These are phyloP conservation scores for Adineta ricciae DNA, from an alignment of 2,888 invertebrate genomes.

Conservation along the genomic window DNA sequence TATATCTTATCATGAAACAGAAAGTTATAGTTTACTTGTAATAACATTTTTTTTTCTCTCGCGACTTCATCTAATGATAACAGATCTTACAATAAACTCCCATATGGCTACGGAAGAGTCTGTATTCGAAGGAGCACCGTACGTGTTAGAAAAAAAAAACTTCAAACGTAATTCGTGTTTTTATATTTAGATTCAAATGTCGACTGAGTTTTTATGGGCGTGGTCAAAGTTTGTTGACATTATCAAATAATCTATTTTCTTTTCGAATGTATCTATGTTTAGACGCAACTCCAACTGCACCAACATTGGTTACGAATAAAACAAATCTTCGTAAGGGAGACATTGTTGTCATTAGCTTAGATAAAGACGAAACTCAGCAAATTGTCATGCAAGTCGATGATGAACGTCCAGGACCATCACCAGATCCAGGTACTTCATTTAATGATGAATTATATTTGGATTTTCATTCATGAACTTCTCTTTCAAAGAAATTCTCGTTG, in stretches of 20 bases:
- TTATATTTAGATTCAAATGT: background rate
- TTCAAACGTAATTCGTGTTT: too few species aligned
- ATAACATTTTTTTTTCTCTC: background rate
- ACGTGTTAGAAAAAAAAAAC: background rate
- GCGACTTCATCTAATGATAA: background rate
- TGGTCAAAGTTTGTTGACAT: background rate
- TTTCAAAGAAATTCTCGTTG: background rate
- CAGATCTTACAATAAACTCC: background rate
- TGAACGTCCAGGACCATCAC: background rate
- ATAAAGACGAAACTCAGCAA: background rate
- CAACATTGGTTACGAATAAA: background rate
- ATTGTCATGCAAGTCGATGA: background rate
- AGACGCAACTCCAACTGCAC: background rate
- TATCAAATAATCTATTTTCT: too few species aligned
- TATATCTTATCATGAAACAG: background rate
- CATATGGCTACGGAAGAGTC: background rate
- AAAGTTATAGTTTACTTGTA: too few species aligned
- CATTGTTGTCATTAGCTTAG: background rate
- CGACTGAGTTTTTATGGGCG: background rate
- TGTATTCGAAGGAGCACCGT: background rate
- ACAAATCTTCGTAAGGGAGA: background rate
- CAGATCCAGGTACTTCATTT: background rate
- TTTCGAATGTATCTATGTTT: background rate
- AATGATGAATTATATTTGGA: too few species aligned
- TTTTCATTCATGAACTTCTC: too few species aligned